Evolutionary conservation across 2,113 vertebrate genomes (phyloP).

Genomic region (Macroglossus sobrinus): DNA sequence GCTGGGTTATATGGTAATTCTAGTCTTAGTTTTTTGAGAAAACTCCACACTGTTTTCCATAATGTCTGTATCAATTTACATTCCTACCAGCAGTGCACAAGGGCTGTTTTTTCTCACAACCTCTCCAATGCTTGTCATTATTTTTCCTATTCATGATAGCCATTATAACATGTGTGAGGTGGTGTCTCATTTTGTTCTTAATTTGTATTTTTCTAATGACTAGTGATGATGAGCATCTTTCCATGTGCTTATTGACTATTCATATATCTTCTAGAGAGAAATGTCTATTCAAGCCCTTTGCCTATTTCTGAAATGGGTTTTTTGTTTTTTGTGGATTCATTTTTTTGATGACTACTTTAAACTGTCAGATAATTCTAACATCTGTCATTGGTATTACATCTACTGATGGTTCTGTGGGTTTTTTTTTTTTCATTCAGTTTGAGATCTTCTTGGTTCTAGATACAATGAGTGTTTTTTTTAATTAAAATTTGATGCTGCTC

Average conservation of each 20-base stretch:
- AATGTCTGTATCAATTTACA: too few relatives aligned
- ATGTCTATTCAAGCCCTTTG: not conserved
- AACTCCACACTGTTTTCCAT: too few relatives aligned
- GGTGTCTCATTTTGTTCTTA: not conserved
- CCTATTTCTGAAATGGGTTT: not conserved
- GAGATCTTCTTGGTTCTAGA: not conserved
- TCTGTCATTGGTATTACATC: not conserved
- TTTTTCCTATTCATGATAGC: not conserved
- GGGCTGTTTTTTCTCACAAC: too few relatives aligned
- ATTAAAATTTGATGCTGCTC: not conserved
- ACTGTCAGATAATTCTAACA: not conserved
- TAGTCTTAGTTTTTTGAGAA: too few relatives aligned
- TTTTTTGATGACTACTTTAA: not conserved
- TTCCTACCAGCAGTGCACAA: too few relatives aligned
- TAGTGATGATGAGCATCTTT: not conserved
- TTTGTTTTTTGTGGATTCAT: not conserved
- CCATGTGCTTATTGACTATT: not conserved
- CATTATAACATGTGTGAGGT: not conserved
- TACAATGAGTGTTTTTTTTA: not conserved
- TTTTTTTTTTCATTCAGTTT: not conserved
- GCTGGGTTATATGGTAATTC: too few relatives aligned
- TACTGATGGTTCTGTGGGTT: not conserved
- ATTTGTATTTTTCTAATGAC: not conserved
- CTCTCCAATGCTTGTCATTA: too few relatives aligned
- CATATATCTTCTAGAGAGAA: not conserved